phyloP scores from a whole-genome alignment of 2,113 vertebrate species.

The Ictalurus furcatus region DNA sequence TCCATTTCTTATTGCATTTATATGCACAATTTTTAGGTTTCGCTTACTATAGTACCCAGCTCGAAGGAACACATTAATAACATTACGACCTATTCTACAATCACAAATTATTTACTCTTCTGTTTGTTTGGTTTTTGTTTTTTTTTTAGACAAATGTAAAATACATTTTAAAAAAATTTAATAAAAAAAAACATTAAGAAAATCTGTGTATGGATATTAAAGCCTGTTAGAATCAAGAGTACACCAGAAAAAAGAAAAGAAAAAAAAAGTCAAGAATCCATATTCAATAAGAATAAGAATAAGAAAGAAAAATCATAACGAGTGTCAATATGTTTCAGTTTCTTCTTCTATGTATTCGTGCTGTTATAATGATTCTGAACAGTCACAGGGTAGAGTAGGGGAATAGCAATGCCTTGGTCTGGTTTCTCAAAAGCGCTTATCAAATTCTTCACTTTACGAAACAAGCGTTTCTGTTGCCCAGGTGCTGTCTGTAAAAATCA shows the following conservation, averaged over 20 bases:
- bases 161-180: neutral
- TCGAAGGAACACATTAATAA: neutral
- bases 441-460: constrained; percentile 80
- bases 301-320: neutral
- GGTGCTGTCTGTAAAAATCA: constrained; percentile 50
- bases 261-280: too few species aligned
- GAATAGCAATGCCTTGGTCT: constrained; percentile 76
- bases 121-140: too few species aligned
- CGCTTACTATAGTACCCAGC: neutral
- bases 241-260: neutral
- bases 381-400: constrained; percentile 73
- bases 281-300: too few species aligned
- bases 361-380: constrained; percentile 15
- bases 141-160: neutral
- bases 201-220: neutral
- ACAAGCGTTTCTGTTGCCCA: constrained; percentile 63
- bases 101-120: neutral
- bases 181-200: neutral
- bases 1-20: neutral
- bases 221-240: neutral
- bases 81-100: neutral
- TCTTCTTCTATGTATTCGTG: neutral
- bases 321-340: neutral
- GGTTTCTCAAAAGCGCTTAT: constrained; percentile 81
- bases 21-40: neutral